Evolutionary conservation across 1,140 invertebrate genomes (phyloP), one percentile per base, ranked within the genome.

Genomic region (Druon quercuslanigerum): DNA sequence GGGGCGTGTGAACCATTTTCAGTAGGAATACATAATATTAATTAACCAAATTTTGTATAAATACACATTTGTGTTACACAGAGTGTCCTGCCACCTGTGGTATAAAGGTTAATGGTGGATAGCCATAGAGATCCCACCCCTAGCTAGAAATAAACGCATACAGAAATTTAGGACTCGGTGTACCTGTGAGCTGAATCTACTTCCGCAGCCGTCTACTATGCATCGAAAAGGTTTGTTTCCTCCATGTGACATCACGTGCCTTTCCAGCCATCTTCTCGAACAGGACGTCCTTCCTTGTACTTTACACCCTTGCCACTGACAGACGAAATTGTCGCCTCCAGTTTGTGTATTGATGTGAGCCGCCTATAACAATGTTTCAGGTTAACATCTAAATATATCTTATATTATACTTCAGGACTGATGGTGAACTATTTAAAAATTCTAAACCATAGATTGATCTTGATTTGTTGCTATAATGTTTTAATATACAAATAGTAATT

Each of bases 221-320:
- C 98, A 99, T 84, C 96, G 95, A 92, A 97, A 98, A 33, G 97
- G 97, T 89, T 98, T 98, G 87, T 96, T 98, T 46, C 97, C 97
- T 77, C 96, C 96, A 89, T 98, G 97, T 2, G 95, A 95, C 50
- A 98, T 91, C 33, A 98, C 96, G 92, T 99, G 98, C 51, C 97
- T 92, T 87, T 99, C 97, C 51, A 99, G 91, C 98, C 98, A 99
- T 54, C 96, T 94, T 70, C 96, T 93, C 12, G 97, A 98, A 89
- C 96, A 97, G 0, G 97, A 98, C 17, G 95, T 95, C 85, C 96
- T 95, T 80, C 96, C 96, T 88, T 96, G 97, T n/a, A 99, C 98
- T 90, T 98, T 98, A 92, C 98, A 99, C 8, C 96, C 96, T 80
- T 95, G 93, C 97, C 97, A 99, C 19, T 97, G 93, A 88, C 97